Conservation (phyloP, 2,888 invertebrate species). For the Drosophila picticornis region DNA sequence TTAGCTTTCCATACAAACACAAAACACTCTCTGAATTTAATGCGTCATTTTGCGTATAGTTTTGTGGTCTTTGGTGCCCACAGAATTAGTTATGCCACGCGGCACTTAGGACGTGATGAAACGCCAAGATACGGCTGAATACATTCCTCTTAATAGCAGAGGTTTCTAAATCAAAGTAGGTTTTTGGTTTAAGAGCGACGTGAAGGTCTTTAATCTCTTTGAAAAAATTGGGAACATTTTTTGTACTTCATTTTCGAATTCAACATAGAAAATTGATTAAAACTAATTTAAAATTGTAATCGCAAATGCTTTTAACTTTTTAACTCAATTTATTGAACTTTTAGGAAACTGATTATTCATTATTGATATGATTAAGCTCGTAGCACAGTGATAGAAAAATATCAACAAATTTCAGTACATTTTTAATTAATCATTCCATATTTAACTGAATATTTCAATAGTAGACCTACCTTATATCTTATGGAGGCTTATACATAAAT, state of each 20-base stretch:
- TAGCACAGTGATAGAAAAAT: background rate
- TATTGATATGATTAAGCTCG: background rate
- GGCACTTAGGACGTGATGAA: constrained; percentile 29
- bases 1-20: background rate
- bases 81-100: constrained; percentile 53
- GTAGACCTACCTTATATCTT: background rate
- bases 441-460: background rate
- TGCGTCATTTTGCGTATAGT: constrained; percentile 53
- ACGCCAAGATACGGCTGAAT: constrained; percentile 5
- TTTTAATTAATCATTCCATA: background rate
- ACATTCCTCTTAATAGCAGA: constrained; percentile 23
- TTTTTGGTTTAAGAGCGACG: background rate
- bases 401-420: background rate
- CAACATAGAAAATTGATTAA: background rate
- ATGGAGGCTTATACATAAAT: background rate
- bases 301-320: too few relatives aligned
- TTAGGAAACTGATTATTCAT: background rate
- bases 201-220: background rate
- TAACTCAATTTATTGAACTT: background rate
- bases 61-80: constrained; percentile 31
- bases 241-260: background rate
- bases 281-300: background rate
- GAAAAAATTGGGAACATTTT: background rate
- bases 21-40: constrained; percentile 22
- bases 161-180: constrained; percentile 35